Conservation (phyloP, 2,888 invertebrate species). For the Eugnorisma glareosa region DNA sequence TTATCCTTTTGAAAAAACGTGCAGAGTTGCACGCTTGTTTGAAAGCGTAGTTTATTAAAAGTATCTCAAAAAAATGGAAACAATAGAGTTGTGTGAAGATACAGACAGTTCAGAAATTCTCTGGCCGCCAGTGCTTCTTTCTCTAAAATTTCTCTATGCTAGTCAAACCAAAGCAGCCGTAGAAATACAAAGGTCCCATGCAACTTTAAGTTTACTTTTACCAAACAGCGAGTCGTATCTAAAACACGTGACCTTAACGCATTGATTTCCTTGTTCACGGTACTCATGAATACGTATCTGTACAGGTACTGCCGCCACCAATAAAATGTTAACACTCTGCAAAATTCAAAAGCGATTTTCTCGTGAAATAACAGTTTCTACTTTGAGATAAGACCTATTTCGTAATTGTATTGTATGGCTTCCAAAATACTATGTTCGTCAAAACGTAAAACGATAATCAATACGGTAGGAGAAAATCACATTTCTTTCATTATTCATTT, state of each 20-base stretch:
- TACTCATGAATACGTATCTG: conserved; percentile 7
- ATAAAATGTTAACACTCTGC: background rate
- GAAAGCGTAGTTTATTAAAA: background rate
- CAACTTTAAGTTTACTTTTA: conserved; percentile 54
- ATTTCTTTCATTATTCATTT: no score
- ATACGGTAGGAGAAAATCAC: background rate
- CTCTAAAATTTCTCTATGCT: background rate
- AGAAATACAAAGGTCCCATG: conserved; percentile 1
- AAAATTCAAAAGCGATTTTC: background rate
- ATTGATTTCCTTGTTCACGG: conserved; percentile 72
- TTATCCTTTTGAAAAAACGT: conserved; percentile 6
- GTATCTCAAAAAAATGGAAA: background rate
- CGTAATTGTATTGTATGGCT: background rate
- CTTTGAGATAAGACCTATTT: background rate
- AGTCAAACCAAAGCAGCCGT: background rate
- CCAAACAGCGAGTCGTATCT: conserved; percentile 55
- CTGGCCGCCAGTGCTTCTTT: background rate
- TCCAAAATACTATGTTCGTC: background rate
- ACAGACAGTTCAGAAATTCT: background rate
- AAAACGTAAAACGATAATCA: background rate
- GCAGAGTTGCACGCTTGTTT: background rate
- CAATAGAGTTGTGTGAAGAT: background rate
- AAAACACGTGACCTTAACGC: conserved; percentile 76
- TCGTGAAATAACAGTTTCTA: background rate
- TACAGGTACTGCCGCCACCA: background rate